Evolutionary conservation across 2,888 invertebrate genomes (phyloP).

Genomic region (Drosophila borborema): DNA sequence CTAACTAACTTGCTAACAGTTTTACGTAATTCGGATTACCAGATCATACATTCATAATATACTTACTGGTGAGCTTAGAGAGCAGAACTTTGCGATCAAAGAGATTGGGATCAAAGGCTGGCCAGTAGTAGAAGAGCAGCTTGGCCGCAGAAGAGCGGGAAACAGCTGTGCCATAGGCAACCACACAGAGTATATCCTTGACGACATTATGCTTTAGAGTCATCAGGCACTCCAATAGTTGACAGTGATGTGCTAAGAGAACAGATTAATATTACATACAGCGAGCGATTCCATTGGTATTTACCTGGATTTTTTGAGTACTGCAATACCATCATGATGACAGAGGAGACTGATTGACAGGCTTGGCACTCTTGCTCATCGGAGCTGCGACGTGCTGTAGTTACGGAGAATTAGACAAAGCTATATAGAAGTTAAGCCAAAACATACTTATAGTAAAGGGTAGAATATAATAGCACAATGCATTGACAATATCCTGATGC

Average conservation of each 20-base stretch:
- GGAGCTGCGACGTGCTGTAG: conserved; percentile 88
- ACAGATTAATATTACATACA: neutral
- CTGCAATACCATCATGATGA: conserved; percentile 99
- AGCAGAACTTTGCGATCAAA: conserved; percentile 95
- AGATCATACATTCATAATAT: neutral
- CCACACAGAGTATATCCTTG: conserved; percentile 96
- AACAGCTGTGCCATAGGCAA: conserved; percentile 97
- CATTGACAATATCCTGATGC: conserved; percentile 97
- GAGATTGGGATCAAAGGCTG: conserved; percentile 96
- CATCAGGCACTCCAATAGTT: conserved; percentile 98
- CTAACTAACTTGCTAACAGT: too few species aligned
- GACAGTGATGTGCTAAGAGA: conserved; percentile 94
- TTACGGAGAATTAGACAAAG: neutral
- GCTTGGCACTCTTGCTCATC: conserved; percentile 92
- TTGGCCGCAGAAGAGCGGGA: conserved; percentile 98
- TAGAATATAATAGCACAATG: conserved; percentile 97
- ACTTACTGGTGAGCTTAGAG: conserved; percentile 93
- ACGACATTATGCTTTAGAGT: conserved; percentile 95
- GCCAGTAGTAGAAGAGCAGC: conserved; percentile 99
- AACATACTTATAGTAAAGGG: conserved; percentile 96
- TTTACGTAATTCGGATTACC: neutral
- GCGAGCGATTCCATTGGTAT: neutral
- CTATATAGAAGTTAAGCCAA: neutral
- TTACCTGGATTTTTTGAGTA: conserved; percentile 96
- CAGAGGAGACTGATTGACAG: conserved; percentile 94